These are phyloP conservation scores for Drosophila ananassae DNA, from an alignment of 1,140 invertebrate genomes.

Conservation along the genomic window DNA sequence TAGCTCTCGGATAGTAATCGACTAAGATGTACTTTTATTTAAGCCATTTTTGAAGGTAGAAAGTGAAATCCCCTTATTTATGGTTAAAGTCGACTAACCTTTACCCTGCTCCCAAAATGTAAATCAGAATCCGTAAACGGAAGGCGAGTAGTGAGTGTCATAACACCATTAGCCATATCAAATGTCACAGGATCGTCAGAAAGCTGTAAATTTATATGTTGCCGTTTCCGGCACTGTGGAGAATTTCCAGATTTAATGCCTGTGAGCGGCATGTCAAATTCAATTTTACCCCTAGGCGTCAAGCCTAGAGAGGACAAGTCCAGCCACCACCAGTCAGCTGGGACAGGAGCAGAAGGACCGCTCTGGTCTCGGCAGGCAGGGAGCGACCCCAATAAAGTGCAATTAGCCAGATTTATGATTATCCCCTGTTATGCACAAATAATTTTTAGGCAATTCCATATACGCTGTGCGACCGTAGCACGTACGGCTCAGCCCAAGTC, in stretches of 20 bases:
- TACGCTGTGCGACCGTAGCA: conserved; percentile 45
- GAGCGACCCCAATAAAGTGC: conserved; percentile 78
- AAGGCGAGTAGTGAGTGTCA: conserved; percentile 36
- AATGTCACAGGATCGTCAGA: conserved; percentile 59
- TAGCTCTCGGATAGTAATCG: too few relatives aligned
- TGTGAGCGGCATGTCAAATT: conserved; percentile 77
- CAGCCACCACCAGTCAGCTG: conserved; percentile 29
- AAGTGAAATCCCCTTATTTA: not conserved
- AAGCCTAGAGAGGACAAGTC: conserved; percentile 24
- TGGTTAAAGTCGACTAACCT: not conserved
- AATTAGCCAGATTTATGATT: conserved; percentile 84
- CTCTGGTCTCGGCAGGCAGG: conserved; percentile 21
- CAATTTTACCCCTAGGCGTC: conserved; percentile 71
- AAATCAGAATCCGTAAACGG: not conserved
- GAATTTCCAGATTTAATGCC: conserved; percentile 69
- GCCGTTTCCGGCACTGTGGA: conserved; percentile 42
- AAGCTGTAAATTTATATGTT: conserved; percentile 71
- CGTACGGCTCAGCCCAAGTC: conserved; percentile 43
- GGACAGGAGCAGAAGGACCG: conserved; percentile 12
- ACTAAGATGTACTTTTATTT: too few relatives aligned
- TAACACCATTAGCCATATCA: conserved; percentile 67
- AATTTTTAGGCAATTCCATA: conserved; percentile 80
- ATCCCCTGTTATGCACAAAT: conserved; percentile 83
- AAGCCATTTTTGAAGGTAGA: not conserved
- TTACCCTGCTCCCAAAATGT: not conserved